Evolutionary conservation across 2,888 invertebrate species (phyloP).

Genomic region (Pantelozetes paolii): DNA sequence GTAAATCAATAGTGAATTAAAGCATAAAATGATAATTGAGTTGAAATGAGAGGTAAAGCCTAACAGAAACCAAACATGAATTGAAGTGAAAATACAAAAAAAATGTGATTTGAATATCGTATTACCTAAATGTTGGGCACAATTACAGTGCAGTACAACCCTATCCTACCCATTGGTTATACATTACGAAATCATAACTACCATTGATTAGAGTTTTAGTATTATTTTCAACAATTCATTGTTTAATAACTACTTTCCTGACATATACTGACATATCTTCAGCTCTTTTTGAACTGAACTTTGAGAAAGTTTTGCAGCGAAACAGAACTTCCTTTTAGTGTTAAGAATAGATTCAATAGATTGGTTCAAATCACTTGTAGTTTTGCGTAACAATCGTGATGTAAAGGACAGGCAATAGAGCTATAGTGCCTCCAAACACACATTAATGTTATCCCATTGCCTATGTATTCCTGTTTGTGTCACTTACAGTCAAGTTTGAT

Average conservation of each 20-base stretch:
- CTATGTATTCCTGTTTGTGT: constrained; percentile 19
- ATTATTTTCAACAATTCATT: not conserved
- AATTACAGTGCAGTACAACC: not conserved
- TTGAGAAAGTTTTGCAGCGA: constrained; percentile 27
- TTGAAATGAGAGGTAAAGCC: too few relatives aligned
- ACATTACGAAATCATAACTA: not conserved
- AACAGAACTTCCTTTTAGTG: not conserved
- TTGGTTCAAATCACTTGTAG: constrained; percentile 8
- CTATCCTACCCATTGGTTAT: not conserved
- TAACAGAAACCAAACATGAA: too few relatives aligned
- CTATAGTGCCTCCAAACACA: constrained; percentile 2
- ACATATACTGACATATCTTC: not conserved
- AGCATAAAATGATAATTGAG: too few relatives aligned
- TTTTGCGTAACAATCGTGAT: constrained; percentile 33
- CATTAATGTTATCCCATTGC: constrained; percentile 26
- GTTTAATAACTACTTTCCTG: not conserved
- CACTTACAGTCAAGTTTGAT: constrained; percentile 17
- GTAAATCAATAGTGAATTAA: too few relatives aligned
- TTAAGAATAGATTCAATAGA: not conserved
- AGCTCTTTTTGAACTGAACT: constrained; percentile 16
- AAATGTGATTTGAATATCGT: too few relatives aligned
- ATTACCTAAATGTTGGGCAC: not conserved
- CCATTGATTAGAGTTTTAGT: not conserved
- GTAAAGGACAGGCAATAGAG: constrained; percentile 7
- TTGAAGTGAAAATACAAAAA: too few relatives aligned